These are phyloP conservation scores for Pipistrellus kuhlii DNA, from an alignment of 2,797 vertebrate genomes.

Conservation along the genomic window DNA sequence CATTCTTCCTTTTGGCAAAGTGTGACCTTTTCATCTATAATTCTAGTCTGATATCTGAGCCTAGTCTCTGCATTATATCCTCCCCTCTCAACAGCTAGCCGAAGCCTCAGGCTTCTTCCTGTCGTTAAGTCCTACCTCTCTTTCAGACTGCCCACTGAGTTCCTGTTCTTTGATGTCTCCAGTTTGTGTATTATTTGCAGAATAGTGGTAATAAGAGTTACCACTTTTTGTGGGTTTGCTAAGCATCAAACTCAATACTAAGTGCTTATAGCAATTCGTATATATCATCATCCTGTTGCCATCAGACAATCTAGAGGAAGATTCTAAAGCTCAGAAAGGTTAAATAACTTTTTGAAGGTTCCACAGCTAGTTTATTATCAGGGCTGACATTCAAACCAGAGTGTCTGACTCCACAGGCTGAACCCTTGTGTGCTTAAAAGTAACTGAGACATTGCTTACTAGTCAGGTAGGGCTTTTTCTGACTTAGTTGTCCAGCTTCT, in stretches of 20 bases:
- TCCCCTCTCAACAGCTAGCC: neutral
- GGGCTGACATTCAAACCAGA: neutral
- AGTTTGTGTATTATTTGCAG: conserved; percentile 10
- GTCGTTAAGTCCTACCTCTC: neutral
- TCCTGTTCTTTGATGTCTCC: conserved; percentile 53
- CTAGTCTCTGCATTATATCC: neutral
- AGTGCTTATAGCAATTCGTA: conserved; percentile 18
- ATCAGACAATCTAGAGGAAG: conserved; percentile 17
- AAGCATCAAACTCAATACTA: neutral
- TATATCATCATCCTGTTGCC: neutral
- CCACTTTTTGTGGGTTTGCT: conserved; percentile 52
- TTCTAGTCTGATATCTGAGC: neutral
- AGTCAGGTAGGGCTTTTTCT: conserved; percentile 1
- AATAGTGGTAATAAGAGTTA: conserved; percentile 14
- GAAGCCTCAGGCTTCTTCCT: conserved; percentile 59
- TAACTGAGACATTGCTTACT: conserved; percentile 25
- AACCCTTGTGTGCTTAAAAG: neutral
- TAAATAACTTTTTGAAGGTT: neutral
- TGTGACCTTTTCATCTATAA: conserved; percentile 38
- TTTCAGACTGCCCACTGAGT: neutral
- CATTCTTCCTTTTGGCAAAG: conserved; percentile 37
- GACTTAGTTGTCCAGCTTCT: conserved; percentile 6
- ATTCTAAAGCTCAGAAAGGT: conserved; percentile 33
- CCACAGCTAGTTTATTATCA: neutral
- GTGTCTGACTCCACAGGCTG: neutral